A percentile compares a stretch with the other conserved stretches of the same genome.
Evolutionary conservation across 2,888 invertebrate species (phyloP).

Genomic region (Drosophila aldrichi): DNA sequence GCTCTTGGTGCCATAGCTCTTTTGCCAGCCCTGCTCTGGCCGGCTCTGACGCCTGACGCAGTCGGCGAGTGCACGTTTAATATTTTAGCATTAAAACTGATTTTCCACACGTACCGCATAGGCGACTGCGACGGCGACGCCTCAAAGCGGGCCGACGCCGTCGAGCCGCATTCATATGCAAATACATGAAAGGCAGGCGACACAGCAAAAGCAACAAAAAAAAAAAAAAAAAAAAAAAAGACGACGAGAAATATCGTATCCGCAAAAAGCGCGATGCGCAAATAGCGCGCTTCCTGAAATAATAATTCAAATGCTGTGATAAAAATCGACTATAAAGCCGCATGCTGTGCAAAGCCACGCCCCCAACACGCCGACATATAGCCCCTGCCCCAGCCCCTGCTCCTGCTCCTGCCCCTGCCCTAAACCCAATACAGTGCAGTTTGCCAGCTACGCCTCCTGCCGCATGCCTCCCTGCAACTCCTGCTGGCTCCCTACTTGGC

Average conservation of each 20-base stretch:
- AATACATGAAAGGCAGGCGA: slow-evolving; percentile 71
- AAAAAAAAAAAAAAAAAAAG: not conserved
- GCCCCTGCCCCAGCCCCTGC: slow-evolving; percentile 7
- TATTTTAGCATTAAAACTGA: slow-evolving; percentile 79
- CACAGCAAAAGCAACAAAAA: slow-evolving; percentile 6
- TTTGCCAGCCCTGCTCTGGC: slow-evolving; percentile 13
- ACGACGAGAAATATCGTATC: slow-evolving; percentile 57
- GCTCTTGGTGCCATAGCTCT: too few relatives aligned
- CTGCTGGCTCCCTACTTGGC: slow-evolving; percentile 33
- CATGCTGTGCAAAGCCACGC: slow-evolving; percentile 71
- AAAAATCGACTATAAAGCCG: slow-evolving; percentile 80
- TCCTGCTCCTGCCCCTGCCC: slow-evolving; percentile 9
- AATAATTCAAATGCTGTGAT: slow-evolving; percentile 83
- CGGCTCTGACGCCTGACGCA: slow-evolving; percentile 5
- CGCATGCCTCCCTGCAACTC: not conserved
- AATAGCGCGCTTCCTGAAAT: slow-evolving; percentile 84
- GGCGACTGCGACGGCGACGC: slow-evolving; percentile 47
- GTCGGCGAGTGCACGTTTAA: slow-evolving; percentile 62
- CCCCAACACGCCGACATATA: slow-evolving; percentile 31
- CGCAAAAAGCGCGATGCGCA: slow-evolving; percentile 82
- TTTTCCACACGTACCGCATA: slow-evolving; percentile 71
- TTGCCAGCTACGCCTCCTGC: slow-evolving; percentile 11
- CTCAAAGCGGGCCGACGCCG: slow-evolving; percentile 54
- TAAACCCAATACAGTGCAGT: slow-evolving; percentile 51
- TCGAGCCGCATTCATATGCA: slow-evolving; percentile 78